Conservation (phyloP, 2,888 invertebrate genomes). For the Rosalia funebris region DNA sequence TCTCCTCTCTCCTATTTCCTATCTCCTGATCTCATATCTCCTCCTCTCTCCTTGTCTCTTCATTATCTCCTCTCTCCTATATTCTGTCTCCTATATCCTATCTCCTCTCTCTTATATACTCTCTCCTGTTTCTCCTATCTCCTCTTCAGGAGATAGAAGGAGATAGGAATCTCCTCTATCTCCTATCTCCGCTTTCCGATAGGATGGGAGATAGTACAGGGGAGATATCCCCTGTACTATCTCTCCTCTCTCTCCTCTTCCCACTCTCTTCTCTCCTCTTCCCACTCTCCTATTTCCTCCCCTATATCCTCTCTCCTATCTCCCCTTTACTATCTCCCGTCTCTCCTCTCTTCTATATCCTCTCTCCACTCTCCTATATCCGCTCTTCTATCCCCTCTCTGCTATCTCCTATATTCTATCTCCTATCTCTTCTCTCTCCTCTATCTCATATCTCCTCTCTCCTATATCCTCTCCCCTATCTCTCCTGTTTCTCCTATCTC, state of each 20-base stretch:
- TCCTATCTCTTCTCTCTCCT: neutral
- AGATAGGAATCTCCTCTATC: too few relatives aligned
- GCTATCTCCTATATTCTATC: neutral
- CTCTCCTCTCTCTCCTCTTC: neutral
- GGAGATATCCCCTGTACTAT: neutral
- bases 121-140: neutral
- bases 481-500: neutral
- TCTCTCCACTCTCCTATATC: neutral
- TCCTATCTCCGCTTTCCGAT: neutral
- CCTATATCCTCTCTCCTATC: neutral
- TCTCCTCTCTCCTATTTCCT: neutral
- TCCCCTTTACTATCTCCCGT: neutral
- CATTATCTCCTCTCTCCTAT: neutral
- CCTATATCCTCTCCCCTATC: neutral
- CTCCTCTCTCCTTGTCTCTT: neutral
- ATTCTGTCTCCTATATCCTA: neutral
- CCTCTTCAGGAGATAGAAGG: too few relatives aligned
- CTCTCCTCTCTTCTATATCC: neutral
- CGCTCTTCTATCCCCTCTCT: neutral
- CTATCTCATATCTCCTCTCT: neutral
- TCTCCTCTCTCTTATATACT: neutral
- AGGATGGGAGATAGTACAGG: neutral
- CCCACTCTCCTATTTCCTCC: neutral
- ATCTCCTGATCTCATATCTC: neutral
- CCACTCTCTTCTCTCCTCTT: neutral